A percentile compares a stretch with the other conserved stretches of the same genome.
These are phyloP conservation scores for Temnothorax ravouxi DNA, from an alignment of 2,888 invertebrate species.

Conservation along the genomic window DNA sequence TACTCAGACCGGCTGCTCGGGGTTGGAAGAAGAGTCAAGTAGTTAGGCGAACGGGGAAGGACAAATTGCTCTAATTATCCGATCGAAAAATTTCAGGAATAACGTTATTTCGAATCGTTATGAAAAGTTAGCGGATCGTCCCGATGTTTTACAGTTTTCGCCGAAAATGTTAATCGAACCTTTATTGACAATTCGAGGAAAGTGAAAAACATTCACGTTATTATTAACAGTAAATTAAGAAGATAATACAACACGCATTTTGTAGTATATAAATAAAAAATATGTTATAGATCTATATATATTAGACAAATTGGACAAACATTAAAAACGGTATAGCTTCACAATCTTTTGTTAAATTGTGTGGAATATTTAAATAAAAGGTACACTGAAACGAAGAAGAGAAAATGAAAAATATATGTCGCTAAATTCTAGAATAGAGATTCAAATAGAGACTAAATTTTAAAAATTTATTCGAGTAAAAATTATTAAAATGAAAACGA, in stretches of 20 bases:
- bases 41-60: slow-evolving; percentile 40
- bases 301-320: background rate
- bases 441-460: background rate
- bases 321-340: background rate
- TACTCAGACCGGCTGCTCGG: slow-evolving; percentile 64
- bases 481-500: background rate
- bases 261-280: slow-evolving; percentile 9
- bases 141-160: slow-evolving; percentile 1
- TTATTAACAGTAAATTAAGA: background rate
- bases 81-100: slow-evolving; percentile 31
- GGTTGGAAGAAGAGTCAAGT: slow-evolving; percentile 54
- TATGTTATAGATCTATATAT: background rate
- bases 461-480: background rate
- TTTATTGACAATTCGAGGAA: background rate
- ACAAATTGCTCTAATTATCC: slow-evolving; percentile 47
- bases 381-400: background rate
- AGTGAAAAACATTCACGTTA: background rate
- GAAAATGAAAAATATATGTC: background rate
- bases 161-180: background rate
- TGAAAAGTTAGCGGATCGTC: too few species aligned
- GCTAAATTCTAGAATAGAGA: background rate
- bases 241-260: background rate
- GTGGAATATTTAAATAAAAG: background rate
- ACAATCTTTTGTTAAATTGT: background rate
- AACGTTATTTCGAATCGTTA: slow-evolving; percentile 7